A percentile compares a stretch with the other conserved stretches of the same genome.
Conservation (phyloP, 2,888 invertebrate species). For the Ligdia adustata region DNA sequence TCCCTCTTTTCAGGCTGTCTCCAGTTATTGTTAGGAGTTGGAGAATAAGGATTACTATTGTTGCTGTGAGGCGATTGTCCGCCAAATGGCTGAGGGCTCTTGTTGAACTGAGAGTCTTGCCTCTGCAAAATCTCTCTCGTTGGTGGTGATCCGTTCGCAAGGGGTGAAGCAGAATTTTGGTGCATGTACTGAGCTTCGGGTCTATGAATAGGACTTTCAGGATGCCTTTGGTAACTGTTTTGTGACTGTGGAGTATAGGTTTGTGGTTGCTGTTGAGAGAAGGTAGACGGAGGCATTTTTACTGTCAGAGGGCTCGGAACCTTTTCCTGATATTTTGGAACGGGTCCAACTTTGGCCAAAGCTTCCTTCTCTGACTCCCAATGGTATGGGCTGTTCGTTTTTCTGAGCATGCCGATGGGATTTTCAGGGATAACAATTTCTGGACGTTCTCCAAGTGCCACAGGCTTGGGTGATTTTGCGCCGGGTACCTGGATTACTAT, state of each 20-base stretch:
- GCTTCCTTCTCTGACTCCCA: slow-evolving; percentile 86
- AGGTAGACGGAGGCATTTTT: slow-evolving; percentile 69
- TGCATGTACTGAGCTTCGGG: slow-evolving; percentile 78
- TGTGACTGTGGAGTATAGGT: slow-evolving; percentile 61
- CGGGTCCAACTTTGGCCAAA: slow-evolving; percentile 73
- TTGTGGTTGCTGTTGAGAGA: slow-evolving; percentile 72
- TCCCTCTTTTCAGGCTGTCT: slow-evolving; percentile 75
- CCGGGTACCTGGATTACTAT: slow-evolving; percentile 81
- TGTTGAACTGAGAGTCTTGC: slow-evolving; percentile 80
- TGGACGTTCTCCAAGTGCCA: slow-evolving; percentile 85
- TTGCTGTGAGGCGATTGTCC: slow-evolving; percentile 63
- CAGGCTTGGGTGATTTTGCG: slow-evolving; percentile 79
- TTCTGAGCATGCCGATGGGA: slow-evolving; percentile 87
- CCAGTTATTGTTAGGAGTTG: slow-evolving; percentile 76
- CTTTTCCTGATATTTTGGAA: slow-evolving; percentile 76
- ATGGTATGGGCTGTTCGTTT: slow-evolving; percentile 87
- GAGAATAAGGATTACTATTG: slow-evolving; percentile 63
- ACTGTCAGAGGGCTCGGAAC: slow-evolving; percentile 77
- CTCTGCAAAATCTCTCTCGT: slow-evolving; percentile 71
- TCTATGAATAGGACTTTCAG: slow-evolving; percentile 75
- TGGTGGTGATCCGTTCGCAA: slow-evolving; percentile 60
- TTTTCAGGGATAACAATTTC: slow-evolving; percentile 90
- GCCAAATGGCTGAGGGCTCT: slow-evolving; percentile 75
- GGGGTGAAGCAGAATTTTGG: slow-evolving; percentile 65
- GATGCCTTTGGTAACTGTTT: slow-evolving; percentile 61